These are phyloP conservation scores for Xenops minutus DNA, from an alignment of 2,797 vertebrate genomes.

Conservation along the genomic window DNA sequence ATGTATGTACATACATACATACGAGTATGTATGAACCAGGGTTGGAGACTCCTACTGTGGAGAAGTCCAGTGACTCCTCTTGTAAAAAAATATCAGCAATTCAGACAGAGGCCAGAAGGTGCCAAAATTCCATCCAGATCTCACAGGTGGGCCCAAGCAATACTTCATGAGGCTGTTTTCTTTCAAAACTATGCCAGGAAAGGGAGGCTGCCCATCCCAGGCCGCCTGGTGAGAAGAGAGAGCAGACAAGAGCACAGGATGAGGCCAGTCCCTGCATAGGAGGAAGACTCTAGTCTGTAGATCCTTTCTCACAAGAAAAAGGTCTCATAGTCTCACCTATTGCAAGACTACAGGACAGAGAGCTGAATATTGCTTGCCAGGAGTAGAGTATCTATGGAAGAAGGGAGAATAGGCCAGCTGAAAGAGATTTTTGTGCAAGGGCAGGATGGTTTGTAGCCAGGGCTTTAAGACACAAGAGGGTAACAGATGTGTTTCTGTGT, in stretches of 20 bases:
- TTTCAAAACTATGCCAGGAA: neutral
- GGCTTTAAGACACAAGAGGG: neutral
- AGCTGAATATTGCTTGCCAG: neutral
- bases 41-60: neutral
- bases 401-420: neutral
- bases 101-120: neutral
- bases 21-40: neutral
- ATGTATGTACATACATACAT: too few relatives aligned
- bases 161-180: neutral
- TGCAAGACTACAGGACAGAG: neutral
- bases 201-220: neutral
- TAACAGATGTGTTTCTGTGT: neutral
- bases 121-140: neutral
- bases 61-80: neutral
- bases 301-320: neutral
- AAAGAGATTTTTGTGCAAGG: neutral
- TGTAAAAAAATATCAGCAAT: neutral
- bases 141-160: neutral
- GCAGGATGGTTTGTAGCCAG: neutral
- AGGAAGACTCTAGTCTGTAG: neutral
- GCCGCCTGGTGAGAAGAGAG: neutral
- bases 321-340: neutral
- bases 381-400: neutral
- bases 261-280: neutral
- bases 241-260: neutral